Base-by-base conservation (phyloP, 2,113 vertebrate genomes). In the Gymnogyps californianus region DNA sequence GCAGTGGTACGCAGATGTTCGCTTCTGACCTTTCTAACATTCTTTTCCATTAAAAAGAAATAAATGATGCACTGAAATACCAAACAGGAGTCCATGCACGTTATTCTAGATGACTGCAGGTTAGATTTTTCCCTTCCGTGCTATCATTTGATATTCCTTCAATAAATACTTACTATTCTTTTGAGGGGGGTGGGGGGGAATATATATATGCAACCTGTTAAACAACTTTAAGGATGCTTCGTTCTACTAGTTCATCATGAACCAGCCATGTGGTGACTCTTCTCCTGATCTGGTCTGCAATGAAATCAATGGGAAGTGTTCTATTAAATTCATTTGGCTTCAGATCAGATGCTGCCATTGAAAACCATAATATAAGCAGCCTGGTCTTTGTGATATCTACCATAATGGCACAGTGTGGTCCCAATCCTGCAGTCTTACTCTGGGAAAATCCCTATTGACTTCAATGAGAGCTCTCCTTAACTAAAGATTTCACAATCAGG, bases 341-440 rank as follows among this genome's bases (percentile, higher is more conserved):
- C 87, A 91, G 87, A 95, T 97, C 87, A 88, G 91, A 66, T 93
- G 54, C 93, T 88, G 75, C 71, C 67, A 40, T 54, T 93, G 91
- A 91, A 93, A 96, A 74, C 47, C 28, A 5, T 70, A 77, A 85
- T 51, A 66, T 6, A 89, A 90, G 89, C 78, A 90, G 93, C 55
- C 94, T 74, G 64, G 54, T 91, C 83, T 96, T 97, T 96, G 93
- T 97, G 84, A 62, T 94, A 83, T 51, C 80, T 80, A 20, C 78
- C 75, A 96, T 94, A 96, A 91, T 88, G 93, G 87, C 97, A 94
- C 95, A 96, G 94, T 94, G 75, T 94, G 96, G 94, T 96, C 96
- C 82, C 89, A 96, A 16, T 95, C 89, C 78, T 91, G 83, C 85
- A 94, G 86, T 72, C 83, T 79, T 87, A 80, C 84, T 94, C 70